Percentiles rank a stretch among this genome's conserved stretches.
Evolutionary conservation across 23 tunicate genomes (phyloP).

Genomic region (Botrylloides violaceus): DNA sequence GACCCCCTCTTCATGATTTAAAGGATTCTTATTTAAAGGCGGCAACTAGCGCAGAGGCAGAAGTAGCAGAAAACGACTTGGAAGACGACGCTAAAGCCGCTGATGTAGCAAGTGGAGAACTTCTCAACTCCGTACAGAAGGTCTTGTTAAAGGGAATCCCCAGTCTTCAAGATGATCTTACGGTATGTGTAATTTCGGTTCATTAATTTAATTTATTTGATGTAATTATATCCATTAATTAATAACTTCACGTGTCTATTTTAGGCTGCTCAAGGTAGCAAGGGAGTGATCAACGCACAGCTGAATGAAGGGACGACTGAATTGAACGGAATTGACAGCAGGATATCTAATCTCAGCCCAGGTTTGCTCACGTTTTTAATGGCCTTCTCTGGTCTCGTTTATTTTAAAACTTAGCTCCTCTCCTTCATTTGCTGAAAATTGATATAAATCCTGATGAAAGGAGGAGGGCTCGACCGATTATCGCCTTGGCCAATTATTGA

Average conservation of each 20-base stretch:
- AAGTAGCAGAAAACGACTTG: constrained; percentile 16
- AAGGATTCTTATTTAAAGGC: no score
- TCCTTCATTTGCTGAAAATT: not conserved
- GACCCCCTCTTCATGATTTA: no score
- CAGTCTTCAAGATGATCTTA: constrained; percentile 4
- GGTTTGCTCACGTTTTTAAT: no score
- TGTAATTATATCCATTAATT: no score
- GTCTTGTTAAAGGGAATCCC: not conserved
- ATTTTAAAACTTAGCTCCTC: not conserved
- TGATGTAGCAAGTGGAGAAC: not conserved
- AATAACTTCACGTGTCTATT: not conserved
- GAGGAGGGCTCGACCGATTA: no score
- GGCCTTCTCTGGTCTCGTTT: not conserved
- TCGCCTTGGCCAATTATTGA: no score
- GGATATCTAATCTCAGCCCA: not conserved
- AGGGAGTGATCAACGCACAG: not conserved
- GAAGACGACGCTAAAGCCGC: constrained; percentile 10
- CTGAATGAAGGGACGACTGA: not conserved
- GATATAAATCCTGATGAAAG: no score
- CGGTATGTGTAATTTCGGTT: not conserved
- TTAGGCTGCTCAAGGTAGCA: constrained; percentile 6
- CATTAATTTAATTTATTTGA: no score
- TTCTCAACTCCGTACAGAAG: constrained; percentile 1
- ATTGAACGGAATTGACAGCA: not conserved
- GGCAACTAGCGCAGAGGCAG: constrained; percentile 9